phyloP scores from a whole-genome alignment of 2,113 vertebrate genomes.

The Addax nasomaculatus region DNA sequence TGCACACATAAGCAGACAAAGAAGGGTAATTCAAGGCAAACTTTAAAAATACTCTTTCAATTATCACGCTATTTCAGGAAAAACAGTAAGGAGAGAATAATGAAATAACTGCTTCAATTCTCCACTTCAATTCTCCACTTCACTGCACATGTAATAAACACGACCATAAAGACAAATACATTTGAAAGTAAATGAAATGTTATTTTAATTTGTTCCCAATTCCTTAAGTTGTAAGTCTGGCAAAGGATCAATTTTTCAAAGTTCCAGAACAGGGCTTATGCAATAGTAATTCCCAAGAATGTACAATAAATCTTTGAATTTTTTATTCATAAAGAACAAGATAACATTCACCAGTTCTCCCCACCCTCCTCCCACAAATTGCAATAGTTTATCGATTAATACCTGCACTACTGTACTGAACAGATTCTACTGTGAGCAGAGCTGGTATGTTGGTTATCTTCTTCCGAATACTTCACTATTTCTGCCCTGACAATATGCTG shows the following conservation, averaged over 20 bases:
- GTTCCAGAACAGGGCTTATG: background rate
- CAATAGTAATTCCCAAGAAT: constrained; percentile 25
- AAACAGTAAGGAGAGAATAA: constrained; percentile 33
- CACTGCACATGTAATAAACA: constrained; percentile 40
- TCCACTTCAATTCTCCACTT: constrained; percentile 32
- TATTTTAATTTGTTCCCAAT: constrained; percentile 49
- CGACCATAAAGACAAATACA: constrained; percentile 21
- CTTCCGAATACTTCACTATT: constrained; percentile 95
- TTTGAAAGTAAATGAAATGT: constrained; percentile 43
- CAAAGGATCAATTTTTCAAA: constrained; percentile 47
- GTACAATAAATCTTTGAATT: background rate
- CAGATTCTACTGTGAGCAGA: constrained; percentile 94
- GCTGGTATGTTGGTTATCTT: constrained; percentile 83
- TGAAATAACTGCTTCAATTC: constrained; percentile 25
- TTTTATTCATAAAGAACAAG: constrained; percentile 12
- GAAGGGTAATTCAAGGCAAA: constrained; percentile 41
- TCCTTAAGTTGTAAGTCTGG: background rate
- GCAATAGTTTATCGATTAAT: constrained; percentile 57
- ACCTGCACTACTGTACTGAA: constrained; percentile 91
- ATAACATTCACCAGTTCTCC: background rate
- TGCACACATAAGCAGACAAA: constrained; percentile 3
- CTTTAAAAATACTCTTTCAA: constrained; percentile 43
- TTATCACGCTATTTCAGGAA: constrained; percentile 4
- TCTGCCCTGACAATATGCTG: constrained; percentile 95
- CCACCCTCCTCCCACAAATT: background rate